Base-by-base conservation (phyloP, 1,140 invertebrate species). In the Drosophila mauritiana region DNA sequence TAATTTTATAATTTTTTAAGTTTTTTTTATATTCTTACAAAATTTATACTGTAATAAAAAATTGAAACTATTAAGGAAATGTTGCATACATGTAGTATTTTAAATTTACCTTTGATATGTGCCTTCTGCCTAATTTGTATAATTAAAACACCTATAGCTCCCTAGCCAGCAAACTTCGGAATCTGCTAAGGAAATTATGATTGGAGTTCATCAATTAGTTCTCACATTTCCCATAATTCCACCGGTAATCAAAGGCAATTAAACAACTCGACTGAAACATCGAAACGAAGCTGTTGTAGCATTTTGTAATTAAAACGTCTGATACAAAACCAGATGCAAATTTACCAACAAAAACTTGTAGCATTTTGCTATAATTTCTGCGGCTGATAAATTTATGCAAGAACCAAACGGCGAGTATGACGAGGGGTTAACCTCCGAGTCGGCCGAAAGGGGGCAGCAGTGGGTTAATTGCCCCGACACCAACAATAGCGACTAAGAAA, bases 361-460 rank as follows among this genome's bases (percentile, higher is more conserved):
- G 55, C 75, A 79, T 78, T 79, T 78, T 73, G 58, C 69, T 67
- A 48, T 73, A 78, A 73, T 78, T 79, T 65, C 64, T 79, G 56
- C 68, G 51, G 49, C 55, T 49, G 46, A 69, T 82, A 83, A 83
- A 75, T 82, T 78, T 68, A 78, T 70, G 70, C 80, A 75, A 75
- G 46, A 57, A 49, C 56, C 68, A 39, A 54, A 39, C 55, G 58
- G 27, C 25, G 36, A 40, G 25, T 40, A 43, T 43, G 36, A 36
- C 22, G 43, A 56, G 45, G 49, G 27, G 15, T 22, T 49, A 15
- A 72, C 69, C 53, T 73, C 64, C 54, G 11, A 13, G 11, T 13
- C 12, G 12, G 5, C 39, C 2, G 42, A 45, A 40, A 36, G 62
- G 52, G 49, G 34, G 34, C n/a, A 25, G 27, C 10, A 39, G 65